Percentiles rank a stretch among this genome's conserved stretches.
These are phyloP conservation scores for Euglossa dilemma DNA, from an alignment of 1,140 invertebrate genomes.

Conservation along the genomic window DNA sequence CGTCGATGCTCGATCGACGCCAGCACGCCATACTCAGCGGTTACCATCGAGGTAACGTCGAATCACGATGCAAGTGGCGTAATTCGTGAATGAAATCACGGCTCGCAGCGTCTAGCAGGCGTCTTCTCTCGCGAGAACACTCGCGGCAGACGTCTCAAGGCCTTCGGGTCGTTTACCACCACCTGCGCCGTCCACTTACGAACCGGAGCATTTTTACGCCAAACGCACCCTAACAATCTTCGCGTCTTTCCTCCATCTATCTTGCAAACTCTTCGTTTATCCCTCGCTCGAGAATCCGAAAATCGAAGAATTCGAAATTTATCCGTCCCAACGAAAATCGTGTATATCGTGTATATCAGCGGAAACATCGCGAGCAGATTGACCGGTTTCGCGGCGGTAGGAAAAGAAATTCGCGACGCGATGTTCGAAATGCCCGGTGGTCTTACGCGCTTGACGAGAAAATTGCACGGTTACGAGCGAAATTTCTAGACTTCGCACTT, in stretches of 20 bases:
- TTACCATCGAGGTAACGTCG: not conserved
- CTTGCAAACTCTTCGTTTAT: too few species aligned
- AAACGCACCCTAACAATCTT: slow-evolving; percentile 13
- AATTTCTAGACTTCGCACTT: not conserved
- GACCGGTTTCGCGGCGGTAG: too few species aligned
- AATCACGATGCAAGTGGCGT: slow-evolving; percentile 9
- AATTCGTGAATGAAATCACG: slow-evolving; percentile 47
- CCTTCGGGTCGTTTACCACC: slow-evolving; percentile 81
- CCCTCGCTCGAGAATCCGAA: not conserved
- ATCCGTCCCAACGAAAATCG: too few species aligned
- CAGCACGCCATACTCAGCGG: not conserved
- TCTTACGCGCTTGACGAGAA: not conserved
- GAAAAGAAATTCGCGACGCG: too few species aligned
- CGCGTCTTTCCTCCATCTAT: too few species aligned
- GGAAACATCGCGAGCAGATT: too few species aligned
- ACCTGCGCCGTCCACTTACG: slow-evolving; percentile 76
- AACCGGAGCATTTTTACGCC: slow-evolving; percentile 72
- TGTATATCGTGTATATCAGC: too few species aligned
- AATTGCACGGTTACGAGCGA: not conserved
- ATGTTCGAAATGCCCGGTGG: too few species aligned
- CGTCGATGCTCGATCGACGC: not conserved
- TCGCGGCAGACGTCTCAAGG: slow-evolving; percentile 78
- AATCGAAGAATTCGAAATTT: too few species aligned
- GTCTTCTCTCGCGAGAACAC: slow-evolving; percentile 51
- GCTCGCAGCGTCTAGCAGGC: slow-evolving; percentile 31